Evolutionary conservation across 2,888 invertebrate species (phyloP).

Genomic region (Venusia cambrica): DNA sequence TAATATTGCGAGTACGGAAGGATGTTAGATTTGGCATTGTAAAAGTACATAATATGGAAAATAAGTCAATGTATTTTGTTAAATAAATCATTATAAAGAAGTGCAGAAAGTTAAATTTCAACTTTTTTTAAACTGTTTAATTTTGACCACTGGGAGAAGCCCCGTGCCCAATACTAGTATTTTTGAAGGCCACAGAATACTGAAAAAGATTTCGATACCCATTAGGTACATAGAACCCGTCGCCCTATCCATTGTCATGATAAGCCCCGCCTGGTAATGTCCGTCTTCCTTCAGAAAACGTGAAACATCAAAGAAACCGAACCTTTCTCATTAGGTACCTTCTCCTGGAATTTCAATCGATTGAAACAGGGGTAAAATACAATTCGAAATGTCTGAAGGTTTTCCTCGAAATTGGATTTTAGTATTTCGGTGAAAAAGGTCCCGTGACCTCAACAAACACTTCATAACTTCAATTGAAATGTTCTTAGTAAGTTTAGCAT

Average conservation of each 20-base stretch:
- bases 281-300: slow-evolving; percentile 30
- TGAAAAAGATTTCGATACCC: too few relatives aligned
- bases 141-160: too few relatives aligned
- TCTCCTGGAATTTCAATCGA: slow-evolving; percentile 48
- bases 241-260: slow-evolving; percentile 1
- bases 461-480: slow-evolving; percentile 21
- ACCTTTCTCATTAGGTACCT: slow-evolving; percentile 43
- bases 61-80: too few relatives aligned
- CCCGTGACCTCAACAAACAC: slow-evolving; percentile 22
- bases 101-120: too few relatives aligned
- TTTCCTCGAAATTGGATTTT: slow-evolving; percentile 31
- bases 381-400: slow-evolving; percentile 33
- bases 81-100: too few relatives aligned
- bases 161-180: too few relatives aligned
- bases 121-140: too few relatives aligned
- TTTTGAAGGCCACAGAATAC: too few relatives aligned
- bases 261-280: slow-evolving; percentile 3
- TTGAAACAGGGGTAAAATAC: slow-evolving; percentile 45
- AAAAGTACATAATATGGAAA: too few relatives aligned
- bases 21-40: too few relatives aligned
- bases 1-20: too few relatives aligned
- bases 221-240: too few relatives aligned
- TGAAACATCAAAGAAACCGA: slow-evolving; percentile 33
- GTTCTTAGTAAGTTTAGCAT: slow-evolving; percentile 11
- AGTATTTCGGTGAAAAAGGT: slow-evolving; percentile 19